Evolutionary conservation across 1,140 invertebrate species (phyloP).

Genomic region (Plutomurus gul): DNA sequence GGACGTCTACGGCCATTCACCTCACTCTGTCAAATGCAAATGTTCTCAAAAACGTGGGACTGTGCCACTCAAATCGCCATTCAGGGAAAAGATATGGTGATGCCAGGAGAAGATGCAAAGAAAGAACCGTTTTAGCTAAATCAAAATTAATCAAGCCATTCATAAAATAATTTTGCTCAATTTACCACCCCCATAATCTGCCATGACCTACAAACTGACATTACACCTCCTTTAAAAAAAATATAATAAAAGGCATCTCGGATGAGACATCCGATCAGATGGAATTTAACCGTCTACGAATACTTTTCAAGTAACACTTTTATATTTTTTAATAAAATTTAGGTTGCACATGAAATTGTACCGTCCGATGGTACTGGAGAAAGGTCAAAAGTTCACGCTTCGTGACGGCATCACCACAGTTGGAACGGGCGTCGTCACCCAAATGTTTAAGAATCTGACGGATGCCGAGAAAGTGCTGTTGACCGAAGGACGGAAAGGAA

Average conservation of each 20-base stretch:
- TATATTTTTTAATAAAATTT: constrained; percentile 20
- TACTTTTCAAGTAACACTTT: neutral
- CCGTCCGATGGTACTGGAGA: constrained; percentile 87
- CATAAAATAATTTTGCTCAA: too few relatives aligned
- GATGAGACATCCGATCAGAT: too few relatives aligned
- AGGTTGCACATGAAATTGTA: constrained; percentile 63
- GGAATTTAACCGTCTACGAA: neutral
- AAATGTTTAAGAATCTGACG: constrained; percentile 68
- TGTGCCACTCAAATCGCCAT: constrained; percentile 74
- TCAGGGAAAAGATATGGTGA: constrained; percentile 79
- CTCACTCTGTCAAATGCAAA: constrained; percentile 75
- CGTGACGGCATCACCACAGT: constrained; percentile 78
- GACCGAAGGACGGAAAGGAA: constrained; percentile 76
- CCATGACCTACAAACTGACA: too few relatives aligned
- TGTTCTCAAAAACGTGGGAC: constrained; percentile 94
- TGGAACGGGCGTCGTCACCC: constrained; percentile 89
- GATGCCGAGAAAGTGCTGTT: constrained; percentile 69
- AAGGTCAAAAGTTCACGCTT: constrained; percentile 89
- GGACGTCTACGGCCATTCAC: constrained; percentile 79
- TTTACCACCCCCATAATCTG: too few relatives aligned
- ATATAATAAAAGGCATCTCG: too few relatives aligned
- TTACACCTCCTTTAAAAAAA: too few relatives aligned
- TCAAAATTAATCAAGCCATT: neutral
- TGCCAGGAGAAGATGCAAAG: constrained; percentile 93
- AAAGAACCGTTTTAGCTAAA: constrained; percentile 63